Percentiles rank a stretch among this genome's conserved stretches.
phyloP scores from a whole-genome alignment of 2,888 invertebrate genomes.

The Dermolepida albohirtum region DNA sequence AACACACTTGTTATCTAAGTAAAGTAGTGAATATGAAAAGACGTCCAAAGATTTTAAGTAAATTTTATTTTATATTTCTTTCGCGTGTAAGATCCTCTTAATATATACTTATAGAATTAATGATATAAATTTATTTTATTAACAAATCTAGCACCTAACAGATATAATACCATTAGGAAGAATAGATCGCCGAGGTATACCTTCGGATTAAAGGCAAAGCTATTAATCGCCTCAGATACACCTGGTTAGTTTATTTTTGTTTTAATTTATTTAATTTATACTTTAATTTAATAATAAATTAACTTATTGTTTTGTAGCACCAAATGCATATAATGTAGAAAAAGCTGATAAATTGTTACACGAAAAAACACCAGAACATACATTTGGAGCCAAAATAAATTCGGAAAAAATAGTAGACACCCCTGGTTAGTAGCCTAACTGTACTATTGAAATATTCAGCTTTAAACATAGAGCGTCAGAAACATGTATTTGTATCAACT shows the following conservation, averaged over 20 bases:
- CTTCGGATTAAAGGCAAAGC: constrained; percentile 71
- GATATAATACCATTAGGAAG: constrained; percentile 54
- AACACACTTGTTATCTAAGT: too few relatives aligned
- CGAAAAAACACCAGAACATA: constrained; percentile 72
- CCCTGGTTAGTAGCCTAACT: constrained; percentile 69
- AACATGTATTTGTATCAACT: too few relatives aligned
- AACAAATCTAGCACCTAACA: constrained; percentile 57
- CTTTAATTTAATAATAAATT: neutral
- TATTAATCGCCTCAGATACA: constrained; percentile 61
- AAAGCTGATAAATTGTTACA: constrained; percentile 69
- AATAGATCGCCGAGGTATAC: constrained; percentile 59
- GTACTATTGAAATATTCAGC: neutral
- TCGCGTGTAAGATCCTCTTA: neutral
- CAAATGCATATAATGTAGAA: constrained; percentile 69
- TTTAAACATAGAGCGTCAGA: too few relatives aligned
- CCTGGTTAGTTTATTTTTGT: constrained; percentile 54
- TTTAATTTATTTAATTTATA: constrained; percentile 14
- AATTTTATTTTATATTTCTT: too few relatives aligned
- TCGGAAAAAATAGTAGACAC: constrained; percentile 68
- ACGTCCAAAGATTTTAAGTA: too few relatives aligned
- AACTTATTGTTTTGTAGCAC: constrained; percentile 59
- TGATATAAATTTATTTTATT: constrained; percentile 39
- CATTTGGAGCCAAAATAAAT: constrained; percentile 71
- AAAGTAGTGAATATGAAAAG: too few relatives aligned
- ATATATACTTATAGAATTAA: constrained; percentile 32